Evolutionary conservation across 2,797 vertebrate genomes (phyloP), one percentile per base, ranked within the genome.

Genomic region (Echiichthys vipera): DNA sequence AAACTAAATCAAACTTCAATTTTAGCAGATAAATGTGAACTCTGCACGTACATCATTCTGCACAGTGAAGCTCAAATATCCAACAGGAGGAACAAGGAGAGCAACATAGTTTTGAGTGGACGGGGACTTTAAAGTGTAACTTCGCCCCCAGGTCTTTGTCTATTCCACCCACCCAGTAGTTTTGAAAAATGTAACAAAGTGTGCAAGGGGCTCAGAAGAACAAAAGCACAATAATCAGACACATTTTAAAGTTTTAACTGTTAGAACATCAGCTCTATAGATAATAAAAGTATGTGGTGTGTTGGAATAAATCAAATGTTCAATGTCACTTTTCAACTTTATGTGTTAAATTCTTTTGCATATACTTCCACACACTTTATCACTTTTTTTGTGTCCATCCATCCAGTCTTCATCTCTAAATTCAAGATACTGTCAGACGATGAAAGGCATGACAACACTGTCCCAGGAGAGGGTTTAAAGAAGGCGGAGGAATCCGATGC

Each of bases 361-460:
- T 15, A 12, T 50, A 6, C 25, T 37, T 47, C 4, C 5, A 13
- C 18, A 51, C 2, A 20, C 12, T 34, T 14, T 57, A 3, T 55
- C 10, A 18, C 2, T 10, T 51, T 50, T 20, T 4, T 13, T 30
- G 2, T 68, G 5, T 58, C 53, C 12, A 12, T 72, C 27, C 55
- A 5, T 64, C 9, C 22, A 97, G 97, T 99, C n/a, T 99, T 98
- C 81, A 75, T 95, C 57, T 96, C 97, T 0, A 90, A 88, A 74
- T 99, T 97, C 89, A 95, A 84, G 91, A 92, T 99, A 53, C 85
- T 99, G 62, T 82, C 87, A 84, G 86, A 84, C 45, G 78, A 42
- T 2, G 78, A 91, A 36, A 57, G 53, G 1, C 55, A 42, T 5
- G 83, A 87, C 20, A 3, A 13, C 12, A 5, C 9, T 1, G 45